Percentiles rank a stretch among this genome's conserved stretches.
Conservation (phyloP, 1,140 invertebrate genomes). For the Megathymus violae region DNA sequence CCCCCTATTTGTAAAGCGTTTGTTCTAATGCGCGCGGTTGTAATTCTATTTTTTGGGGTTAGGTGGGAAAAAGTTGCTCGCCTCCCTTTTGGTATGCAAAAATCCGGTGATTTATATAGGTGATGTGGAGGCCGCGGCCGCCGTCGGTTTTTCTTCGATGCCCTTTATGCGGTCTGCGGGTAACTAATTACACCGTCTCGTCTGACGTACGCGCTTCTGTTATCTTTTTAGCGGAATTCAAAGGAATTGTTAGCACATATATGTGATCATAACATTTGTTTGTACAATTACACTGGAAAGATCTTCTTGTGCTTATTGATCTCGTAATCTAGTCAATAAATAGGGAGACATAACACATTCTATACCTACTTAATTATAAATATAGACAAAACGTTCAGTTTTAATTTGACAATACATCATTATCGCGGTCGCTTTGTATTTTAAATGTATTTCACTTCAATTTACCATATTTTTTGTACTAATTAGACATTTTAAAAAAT, state of each 20-base stretch:
- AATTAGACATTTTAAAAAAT: too few relatives aligned
- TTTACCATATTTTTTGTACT: too few relatives aligned
- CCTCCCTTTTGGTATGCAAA: constrained; percentile 58
- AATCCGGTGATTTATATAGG: constrained; percentile 56
- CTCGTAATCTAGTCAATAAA: too few relatives aligned
- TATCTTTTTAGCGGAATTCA: constrained; percentile 25
- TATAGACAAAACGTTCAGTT: too few relatives aligned
- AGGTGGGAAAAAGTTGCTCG: constrained; percentile 55
- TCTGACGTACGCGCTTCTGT: constrained; percentile 21
- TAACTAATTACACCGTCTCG: constrained; percentile 46
- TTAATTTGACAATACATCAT: too few relatives aligned
- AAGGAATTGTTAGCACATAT: constrained; percentile 19
- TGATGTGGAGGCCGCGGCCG: constrained; percentile 39
- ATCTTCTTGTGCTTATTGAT: too few relatives aligned
- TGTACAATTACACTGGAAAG: too few relatives aligned
- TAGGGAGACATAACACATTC: too few relatives aligned
- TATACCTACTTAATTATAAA: too few relatives aligned
- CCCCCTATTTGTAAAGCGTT: constrained; percentile 59
- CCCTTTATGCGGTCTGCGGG: constrained; percentile 43
- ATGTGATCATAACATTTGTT: constrained; percentile 9
- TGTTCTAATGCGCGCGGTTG: constrained; percentile 78
- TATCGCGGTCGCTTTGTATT: too few relatives aligned
- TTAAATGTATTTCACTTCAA: too few relatives aligned
- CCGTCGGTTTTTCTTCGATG: constrained; percentile 46
- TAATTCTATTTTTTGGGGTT: constrained; percentile 68